Evolutionary conservation across 2,113 vertebrate species (phyloP).

Genomic region (Chiloscyllium plagiosum): DNA sequence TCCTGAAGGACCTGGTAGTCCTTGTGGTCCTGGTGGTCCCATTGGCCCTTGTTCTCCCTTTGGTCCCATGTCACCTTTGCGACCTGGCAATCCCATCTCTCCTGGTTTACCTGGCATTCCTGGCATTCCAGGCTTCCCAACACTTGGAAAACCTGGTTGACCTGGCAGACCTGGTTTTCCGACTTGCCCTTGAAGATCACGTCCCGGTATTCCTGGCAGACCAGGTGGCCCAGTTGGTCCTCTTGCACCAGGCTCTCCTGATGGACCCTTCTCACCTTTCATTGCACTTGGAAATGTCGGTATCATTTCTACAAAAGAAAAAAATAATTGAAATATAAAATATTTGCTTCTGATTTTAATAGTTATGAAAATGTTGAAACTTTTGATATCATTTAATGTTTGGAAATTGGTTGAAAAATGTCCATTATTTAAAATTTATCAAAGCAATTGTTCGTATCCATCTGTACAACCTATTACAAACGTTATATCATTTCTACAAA

Average conservation of each 20-base stretch:
- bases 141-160: conserved; percentile 67
- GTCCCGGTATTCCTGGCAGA: conserved; percentile 71
- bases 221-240: conserved; percentile 72
- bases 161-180: conserved; percentile 75
- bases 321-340: background rate
- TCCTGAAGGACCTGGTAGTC: conserved; percentile 76
- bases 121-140: conserved; percentile 84
- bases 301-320: conserved; percentile 59
- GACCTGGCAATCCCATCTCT: conserved; percentile 71
- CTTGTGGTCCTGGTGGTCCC: conserved; percentile 76
- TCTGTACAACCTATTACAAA: background rate
- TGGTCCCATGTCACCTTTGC: conserved; percentile 77
- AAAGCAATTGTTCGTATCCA: background rate
- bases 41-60: conserved; percentile 72
- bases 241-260: conserved; percentile 72
- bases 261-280: conserved; percentile 76
- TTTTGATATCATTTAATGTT: background rate
- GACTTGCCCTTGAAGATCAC: conserved; percentile 68
- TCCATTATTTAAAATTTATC: background rate
- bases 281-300: conserved; percentile 43
- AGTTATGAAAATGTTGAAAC: background rate
- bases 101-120: conserved; percentile 85
- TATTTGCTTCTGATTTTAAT: background rate
- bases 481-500: background rate
- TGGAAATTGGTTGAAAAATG: background rate